Base-by-base conservation (phyloP, 2,113 vertebrate genomes). In the Urocolius indicus region DNA sequence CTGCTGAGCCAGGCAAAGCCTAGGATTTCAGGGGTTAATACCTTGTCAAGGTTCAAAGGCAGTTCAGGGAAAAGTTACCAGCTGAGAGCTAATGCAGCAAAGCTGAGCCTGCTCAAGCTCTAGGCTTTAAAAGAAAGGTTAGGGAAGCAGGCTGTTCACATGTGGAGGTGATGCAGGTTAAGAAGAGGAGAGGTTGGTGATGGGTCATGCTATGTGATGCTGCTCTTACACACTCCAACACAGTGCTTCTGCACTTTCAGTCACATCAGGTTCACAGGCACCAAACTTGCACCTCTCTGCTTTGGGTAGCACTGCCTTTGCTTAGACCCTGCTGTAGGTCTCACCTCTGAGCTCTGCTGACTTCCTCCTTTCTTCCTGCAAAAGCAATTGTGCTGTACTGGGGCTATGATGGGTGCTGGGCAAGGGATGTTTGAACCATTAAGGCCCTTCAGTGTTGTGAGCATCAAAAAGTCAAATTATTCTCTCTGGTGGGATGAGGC, bases 131-230 rank as follows among this genome's bases (percentile, higher is more conserved):
- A 46, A 78, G 59, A 55, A 2, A 61, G 58, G 32, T 43, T 43
- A 54, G 9, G 55, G 7, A 7, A 84, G 76, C 16, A 32, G 26
- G 55, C 11, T 55, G 18, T 9, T 38, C 34, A 27, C 55, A 27
- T 12, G 22, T 26, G 24, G 55, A 20, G 16, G 54, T 45, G 57
- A 22, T 0, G 2, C 4, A 14, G 18, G 41, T 16, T 54, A 41
- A 22, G 46, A 54, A n/a, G 51, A 34, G 36, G 24, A 2, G 32
- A 54, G 72, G 38, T 4, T 8, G 1, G 9, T 32, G 46, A 6
- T 34, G 43, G 23, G 9, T 27, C 7, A 1, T 0, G 30, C 5
- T 57, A 2, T 3, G 2, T 4, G 5, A 18, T 34, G 20, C 6
- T 89, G n/a, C 29, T 78, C 34, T 68, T 36, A 19, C 3, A 22